phyloP scores from a whole-genome alignment of 2,113 vertebrate species.

The Morphnarchus princeps region DNA sequence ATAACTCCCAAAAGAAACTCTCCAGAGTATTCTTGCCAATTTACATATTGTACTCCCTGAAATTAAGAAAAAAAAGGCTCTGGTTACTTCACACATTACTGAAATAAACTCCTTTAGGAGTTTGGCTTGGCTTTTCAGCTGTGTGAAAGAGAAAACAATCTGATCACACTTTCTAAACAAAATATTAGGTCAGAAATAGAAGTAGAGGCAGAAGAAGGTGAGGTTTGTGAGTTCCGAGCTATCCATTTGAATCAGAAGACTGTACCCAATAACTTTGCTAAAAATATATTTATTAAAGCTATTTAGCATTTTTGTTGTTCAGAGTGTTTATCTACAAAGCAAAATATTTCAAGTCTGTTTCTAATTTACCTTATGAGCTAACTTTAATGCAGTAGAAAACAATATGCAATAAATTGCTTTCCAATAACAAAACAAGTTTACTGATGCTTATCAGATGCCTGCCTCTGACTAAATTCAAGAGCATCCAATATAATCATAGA shows the following conservation, averaged over 20 bases:
- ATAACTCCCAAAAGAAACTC: not conserved
- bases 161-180: not conserved
- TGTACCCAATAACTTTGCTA: not conserved
- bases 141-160: not conserved
- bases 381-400: not conserved
- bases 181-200: not conserved
- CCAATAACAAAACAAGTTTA: not conserved
- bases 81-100: not conserved
- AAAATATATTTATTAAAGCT: not conserved
- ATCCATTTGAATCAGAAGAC: not conserved
- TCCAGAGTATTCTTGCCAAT: not conserved
- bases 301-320: not conserved
- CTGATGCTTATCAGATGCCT: not conserved
- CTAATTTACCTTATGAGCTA: not conserved
- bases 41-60: not conserved
- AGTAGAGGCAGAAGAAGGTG: not conserved
- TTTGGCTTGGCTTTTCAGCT: not conserved
- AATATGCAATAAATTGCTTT: not conserved
- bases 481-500: not conserved
- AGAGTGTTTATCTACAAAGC: not conserved
- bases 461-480: not conserved
- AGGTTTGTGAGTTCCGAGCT: not conserved
- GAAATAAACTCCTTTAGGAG: not conserved
- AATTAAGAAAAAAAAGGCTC: not conserved
- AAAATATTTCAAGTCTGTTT: not conserved